A percentile compares a stretch with the other conserved stretches of the same genome.
Conservation (phyloP, 2,888 invertebrate species). For the Dryocosmus kuriphilus region DNA sequence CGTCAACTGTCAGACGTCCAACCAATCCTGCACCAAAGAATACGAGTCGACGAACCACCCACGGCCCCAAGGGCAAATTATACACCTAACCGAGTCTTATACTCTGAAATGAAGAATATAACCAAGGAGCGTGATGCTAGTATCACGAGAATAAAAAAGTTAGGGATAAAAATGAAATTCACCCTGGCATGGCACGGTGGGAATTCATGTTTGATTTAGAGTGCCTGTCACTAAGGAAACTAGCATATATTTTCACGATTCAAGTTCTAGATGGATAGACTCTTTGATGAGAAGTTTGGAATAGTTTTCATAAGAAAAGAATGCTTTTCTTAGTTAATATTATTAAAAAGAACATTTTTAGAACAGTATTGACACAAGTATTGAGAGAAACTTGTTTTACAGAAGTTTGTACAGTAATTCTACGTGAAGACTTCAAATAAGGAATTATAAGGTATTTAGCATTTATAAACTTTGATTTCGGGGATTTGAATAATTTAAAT, state of each 20-base stretch:
- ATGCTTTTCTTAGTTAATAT: no score
- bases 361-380: no score
- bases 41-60: conserved; percentile 70
- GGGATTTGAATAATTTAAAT: no score
- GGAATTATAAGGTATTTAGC: no score
- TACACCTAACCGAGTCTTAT: conserved; percentile 55
- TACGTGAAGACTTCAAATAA: no score
- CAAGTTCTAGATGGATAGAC: no score
- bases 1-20: conserved; percentile 77
- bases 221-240: background rate
- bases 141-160: background rate
- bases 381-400: no score
- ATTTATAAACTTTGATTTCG: no score
- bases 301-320: no score
- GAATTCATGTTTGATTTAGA: conserved; percentile 48
- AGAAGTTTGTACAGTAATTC: no score
- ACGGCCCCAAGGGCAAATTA: conserved; percentile 70
- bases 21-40: conserved; percentile 74
- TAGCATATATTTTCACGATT: background rate
- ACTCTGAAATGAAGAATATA: conserved; percentile 18
- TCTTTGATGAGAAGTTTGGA: no score
- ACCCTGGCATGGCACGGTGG: conserved; percentile 47
- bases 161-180: conserved; percentile 40
- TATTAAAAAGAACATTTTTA: no score
- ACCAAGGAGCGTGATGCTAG: conserved; percentile 47